phyloP scores from a whole-genome alignment of 2,888 invertebrate genomes.

The Nymphalis polychloros region DNA sequence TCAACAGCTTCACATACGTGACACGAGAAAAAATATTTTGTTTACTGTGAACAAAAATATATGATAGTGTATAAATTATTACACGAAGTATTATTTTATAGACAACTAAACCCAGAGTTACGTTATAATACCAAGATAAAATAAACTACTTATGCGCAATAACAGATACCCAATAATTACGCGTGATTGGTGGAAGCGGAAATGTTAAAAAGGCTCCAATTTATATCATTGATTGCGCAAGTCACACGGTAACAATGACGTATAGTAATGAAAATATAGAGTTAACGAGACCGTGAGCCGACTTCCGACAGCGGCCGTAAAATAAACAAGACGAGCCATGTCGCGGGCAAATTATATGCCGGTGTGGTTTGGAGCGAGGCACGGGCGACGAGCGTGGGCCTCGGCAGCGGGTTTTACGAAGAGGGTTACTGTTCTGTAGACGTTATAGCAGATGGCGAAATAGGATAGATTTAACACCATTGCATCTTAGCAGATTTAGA shows the following conservation, averaged over 20 bases:
- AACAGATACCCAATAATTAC: conserved; percentile 31
- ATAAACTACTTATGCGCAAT: conserved; percentile 23
- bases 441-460: no score
- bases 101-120: not conserved
- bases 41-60: no score
- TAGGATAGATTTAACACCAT: no score
- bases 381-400: conserved; percentile 39
- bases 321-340: conserved; percentile 62
- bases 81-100: not conserved
- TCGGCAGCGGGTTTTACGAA: not conserved
- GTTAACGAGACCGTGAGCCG: conserved; percentile 54
- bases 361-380: conserved; percentile 28
- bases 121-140: not conserved
- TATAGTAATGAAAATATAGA: conserved; percentile 62
- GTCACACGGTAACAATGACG: conserved; percentile 54
- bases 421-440: not conserved
- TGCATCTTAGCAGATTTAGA: no score
- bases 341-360: conserved; percentile 52
- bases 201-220: conserved; percentile 42
- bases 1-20: no score
- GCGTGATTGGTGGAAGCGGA: conserved; percentile 41
- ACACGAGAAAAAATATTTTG: no score
- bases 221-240: conserved; percentile 45
- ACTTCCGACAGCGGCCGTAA: conserved; percentile 58
- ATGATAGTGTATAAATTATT: no score